phyloP scores from a whole-genome alignment of 1,140 invertebrate genomes.

The Gryllus bimaculatus region DNA sequence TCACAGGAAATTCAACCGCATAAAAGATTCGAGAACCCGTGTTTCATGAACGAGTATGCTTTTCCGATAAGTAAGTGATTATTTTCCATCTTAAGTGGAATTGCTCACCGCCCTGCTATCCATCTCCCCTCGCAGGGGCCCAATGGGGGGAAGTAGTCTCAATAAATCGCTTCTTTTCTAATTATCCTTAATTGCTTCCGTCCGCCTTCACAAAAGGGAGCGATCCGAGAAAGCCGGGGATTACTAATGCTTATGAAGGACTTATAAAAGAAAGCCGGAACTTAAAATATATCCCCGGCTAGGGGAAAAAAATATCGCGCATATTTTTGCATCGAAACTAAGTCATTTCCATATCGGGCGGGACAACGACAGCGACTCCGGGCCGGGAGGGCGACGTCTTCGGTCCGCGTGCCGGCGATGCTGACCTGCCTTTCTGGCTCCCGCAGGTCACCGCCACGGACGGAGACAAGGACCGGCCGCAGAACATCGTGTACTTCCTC shows the following conservation, averaged over 20 bases:
- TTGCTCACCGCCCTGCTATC: neutral
- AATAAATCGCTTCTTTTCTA: neutral
- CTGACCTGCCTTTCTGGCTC: neutral
- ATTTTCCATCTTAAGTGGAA: neutral
- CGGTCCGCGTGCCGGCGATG: too few relatives aligned
- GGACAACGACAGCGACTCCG: too few relatives aligned
- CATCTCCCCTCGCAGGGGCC: too few relatives aligned
- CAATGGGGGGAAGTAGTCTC: neutral
- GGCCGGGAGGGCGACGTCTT: too few relatives aligned
- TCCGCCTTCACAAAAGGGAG: neutral
- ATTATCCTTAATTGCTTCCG: neutral
- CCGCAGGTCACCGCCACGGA: conserved; percentile 87
- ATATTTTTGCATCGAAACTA: neutral
- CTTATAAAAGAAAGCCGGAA: too few relatives aligned
- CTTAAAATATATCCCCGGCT: neutral
- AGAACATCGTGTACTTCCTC: conserved; percentile 93
- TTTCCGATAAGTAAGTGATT: neutral
- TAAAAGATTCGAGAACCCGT: too few relatives aligned
- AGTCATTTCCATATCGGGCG: neutral
- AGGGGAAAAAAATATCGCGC: neutral
- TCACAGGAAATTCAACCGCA: too few relatives aligned
- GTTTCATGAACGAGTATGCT: too few relatives aligned
- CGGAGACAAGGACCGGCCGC: conserved; percentile 86
- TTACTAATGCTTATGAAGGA: neutral
- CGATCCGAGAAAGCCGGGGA: neutral